These are phyloP conservation scores for Lasius platythorax DNA, from an alignment of 2,888 invertebrate genomes.

Conservation along the genomic window DNA sequence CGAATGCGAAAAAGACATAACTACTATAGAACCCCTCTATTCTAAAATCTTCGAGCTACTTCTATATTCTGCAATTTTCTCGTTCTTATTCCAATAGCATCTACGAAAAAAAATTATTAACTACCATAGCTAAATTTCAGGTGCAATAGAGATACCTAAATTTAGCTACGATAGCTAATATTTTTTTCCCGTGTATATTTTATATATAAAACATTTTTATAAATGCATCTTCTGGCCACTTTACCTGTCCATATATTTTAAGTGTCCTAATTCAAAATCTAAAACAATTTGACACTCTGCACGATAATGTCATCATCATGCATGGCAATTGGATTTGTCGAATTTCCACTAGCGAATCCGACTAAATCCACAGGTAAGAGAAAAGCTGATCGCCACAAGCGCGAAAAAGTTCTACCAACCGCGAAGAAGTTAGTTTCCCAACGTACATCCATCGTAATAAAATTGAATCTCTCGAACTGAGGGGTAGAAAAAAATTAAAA, in stretches of 20 bases:
- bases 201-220: not conserved
- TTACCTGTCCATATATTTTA: not conserved
- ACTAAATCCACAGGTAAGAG: conserved; percentile 30
- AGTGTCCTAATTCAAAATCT: not conserved
- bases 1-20: not conserved
- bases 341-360: conserved; percentile 6
- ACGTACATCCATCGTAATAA: conserved; percentile 60
- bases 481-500: not conserved
- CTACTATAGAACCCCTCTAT: not conserved
- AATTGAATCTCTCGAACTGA: conserved; percentile 58
- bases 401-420: conserved; percentile 39
- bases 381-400: conserved; percentile 40
- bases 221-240: not conserved
- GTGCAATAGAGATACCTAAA: too few species aligned
- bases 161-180: too few species aligned
- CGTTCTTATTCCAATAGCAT: not conserved
- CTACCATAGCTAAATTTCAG: too few species aligned
- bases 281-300: not conserved
- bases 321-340: not conserved
- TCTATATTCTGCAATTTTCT: not conserved
- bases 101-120: not conserved
- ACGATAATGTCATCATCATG: not conserved
- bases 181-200: too few species aligned
- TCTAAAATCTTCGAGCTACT: not conserved
- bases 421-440: conserved; percentile 58